Percentiles rank a stretch among this genome's conserved stretches.
Evolutionary conservation across 1,140 invertebrate species (phyloP).

Genomic region (Babylonia areolata): DNA sequence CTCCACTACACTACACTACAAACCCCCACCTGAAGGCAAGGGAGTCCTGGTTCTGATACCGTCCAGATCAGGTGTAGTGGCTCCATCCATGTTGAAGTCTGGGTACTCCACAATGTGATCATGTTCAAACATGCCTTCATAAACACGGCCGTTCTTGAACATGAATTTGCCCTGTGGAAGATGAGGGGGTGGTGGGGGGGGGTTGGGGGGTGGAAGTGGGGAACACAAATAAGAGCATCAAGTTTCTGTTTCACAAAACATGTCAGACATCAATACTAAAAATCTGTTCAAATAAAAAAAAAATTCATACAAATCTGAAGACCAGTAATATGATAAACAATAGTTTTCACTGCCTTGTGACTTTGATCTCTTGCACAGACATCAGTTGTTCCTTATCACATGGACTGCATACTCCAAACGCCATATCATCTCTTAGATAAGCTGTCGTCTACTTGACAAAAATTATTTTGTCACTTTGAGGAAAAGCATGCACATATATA

Average conservation of each 20-base stretch:
- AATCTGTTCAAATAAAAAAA: background rate
- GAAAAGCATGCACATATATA: too few species aligned
- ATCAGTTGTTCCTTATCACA: too few species aligned
- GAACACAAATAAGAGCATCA: background rate
- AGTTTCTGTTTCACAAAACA: background rate
- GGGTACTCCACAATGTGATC: conserved; percentile 75
- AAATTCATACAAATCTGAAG: background rate
- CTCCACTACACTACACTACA: background rate
- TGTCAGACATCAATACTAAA: background rate
- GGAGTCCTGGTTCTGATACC: conserved; percentile 72
- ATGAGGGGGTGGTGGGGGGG: too few species aligned
- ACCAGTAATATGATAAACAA: background rate
- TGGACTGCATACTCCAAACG: too few species aligned
- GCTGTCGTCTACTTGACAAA: too few species aligned
- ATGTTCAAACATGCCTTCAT: conserved; percentile 75
- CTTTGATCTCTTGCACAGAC: too few species aligned
- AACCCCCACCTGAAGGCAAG: conserved; percentile 63
- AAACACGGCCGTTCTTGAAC: conserved; percentile 75
- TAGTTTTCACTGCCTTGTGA: background rate
- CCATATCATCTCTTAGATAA: too few species aligned
- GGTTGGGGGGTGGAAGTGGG: too few species aligned
- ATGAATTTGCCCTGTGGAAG: conserved; percentile 74
- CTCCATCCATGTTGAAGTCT: conserved; percentile 72
- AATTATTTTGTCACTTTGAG: too few species aligned
- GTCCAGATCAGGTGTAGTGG: conserved; percentile 68